These are phyloP conservation scores for Anguilla marmorata DNA, from an alignment of 2,797 vertebrate species.

Conservation along the genomic window DNA sequence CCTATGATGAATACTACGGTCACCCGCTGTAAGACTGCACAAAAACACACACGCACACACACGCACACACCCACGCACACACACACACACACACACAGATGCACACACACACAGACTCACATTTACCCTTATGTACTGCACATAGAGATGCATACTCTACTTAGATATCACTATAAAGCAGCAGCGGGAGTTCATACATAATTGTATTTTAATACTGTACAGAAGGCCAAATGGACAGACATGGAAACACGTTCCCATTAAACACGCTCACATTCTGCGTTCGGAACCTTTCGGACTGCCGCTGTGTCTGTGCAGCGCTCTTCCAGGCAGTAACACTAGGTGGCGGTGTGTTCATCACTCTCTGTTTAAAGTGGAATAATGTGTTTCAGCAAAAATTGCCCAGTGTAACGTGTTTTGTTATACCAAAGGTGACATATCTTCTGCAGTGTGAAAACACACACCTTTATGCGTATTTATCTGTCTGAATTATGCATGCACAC, in stretches of 20 bases:
- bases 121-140: not conserved
- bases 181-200: not conserved
- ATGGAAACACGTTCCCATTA: not conserved
- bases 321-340: not conserved
- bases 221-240: not conserved
- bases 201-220: not conserved
- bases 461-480: not conserved
- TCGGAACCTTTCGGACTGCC: too few species aligned
- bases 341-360: not conserved
- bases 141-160: not conserved
- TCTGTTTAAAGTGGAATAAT: too few species aligned
- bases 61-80: conserved; percentile 35
- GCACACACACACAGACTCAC: conserved; percentile 26
- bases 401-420: not conserved
- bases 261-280: not conserved
- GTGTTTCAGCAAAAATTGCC: not conserved
- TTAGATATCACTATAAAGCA: not conserved
- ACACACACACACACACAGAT: conserved; percentile 27
- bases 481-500: not conserved
- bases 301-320: not conserved
- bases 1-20: conserved; percentile 69
- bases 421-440: not conserved
- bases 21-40: conserved; percentile 22
- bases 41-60: conserved; percentile 32
- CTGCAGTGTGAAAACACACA: not conserved